Evolutionary conservation across 2,113 vertebrate species (phyloP).

Genomic region (Onychostruthus taczanowskii): DNA sequence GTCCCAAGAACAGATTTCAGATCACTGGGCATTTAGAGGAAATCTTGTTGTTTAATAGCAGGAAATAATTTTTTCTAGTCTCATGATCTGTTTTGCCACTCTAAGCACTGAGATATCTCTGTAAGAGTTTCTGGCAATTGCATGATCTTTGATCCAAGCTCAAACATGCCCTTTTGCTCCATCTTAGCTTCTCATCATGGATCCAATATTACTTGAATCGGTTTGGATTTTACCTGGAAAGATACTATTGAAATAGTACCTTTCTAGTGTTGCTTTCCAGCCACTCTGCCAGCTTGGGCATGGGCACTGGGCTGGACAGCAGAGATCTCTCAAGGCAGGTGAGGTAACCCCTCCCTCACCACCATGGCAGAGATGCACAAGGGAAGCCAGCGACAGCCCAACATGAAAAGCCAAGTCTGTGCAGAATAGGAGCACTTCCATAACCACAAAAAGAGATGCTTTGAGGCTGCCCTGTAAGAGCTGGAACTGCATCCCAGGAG

Average conservation of each 20-base stretch:
- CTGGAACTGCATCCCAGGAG: fast-evolving
- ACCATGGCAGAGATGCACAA: fast-evolving
- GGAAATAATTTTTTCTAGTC: not conserved
- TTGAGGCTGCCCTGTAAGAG: not conserved
- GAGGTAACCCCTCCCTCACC: not conserved
- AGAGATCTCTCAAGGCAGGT: not conserved
- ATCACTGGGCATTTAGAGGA: not conserved
- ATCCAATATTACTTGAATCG: not conserved
- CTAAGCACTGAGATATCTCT: not conserved
- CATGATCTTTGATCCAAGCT: not conserved
- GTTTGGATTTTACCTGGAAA: not conserved
- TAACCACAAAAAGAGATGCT: not conserved
- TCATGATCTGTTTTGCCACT: not conserved
- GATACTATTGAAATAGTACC: not conserved
- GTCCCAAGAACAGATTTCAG: not conserved
- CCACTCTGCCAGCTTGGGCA: not conserved
- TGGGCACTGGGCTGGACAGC: not conserved
- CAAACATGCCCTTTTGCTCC: not conserved
- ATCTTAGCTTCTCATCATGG: not conserved
- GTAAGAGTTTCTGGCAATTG: not conserved
- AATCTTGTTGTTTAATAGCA: not conserved
- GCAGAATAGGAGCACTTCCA: not conserved
- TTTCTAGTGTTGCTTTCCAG: not conserved
- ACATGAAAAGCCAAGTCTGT: not conserved
- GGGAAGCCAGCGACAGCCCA: fast-evolving